A percentile compares a stretch with the other conserved stretches of the same genome.
Conservation (phyloP, 2,113 vertebrate genomes). For the Mesoclemmys tuberculata region DNA sequence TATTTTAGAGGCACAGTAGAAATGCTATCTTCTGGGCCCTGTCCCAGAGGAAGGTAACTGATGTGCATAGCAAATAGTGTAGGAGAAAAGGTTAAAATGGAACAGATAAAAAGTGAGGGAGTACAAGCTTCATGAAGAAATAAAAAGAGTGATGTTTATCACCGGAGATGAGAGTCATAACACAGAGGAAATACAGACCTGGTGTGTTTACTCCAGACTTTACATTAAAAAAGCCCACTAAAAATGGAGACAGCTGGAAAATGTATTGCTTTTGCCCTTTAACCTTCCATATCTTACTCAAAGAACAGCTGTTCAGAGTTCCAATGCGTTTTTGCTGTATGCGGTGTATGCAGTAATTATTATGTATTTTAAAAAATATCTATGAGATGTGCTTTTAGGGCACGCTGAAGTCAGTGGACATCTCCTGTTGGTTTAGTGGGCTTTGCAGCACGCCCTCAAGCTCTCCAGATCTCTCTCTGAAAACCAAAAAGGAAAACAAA, state of each 20-base stretch:
- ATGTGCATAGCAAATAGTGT: background rate
- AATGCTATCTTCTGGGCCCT: accelerated
- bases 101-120: background rate
- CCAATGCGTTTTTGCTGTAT: background rate
- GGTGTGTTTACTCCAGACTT: background rate
- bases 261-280: background rate
- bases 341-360: background rate
- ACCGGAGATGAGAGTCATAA: background rate
- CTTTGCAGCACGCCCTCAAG: slow-evolving; percentile 26
- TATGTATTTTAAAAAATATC: background rate
- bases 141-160: background rate
- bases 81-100: background rate
- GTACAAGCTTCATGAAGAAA: background rate
- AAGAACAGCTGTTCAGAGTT: slow-evolving; percentile 3
- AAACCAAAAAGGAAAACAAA: slow-evolving; percentile 9
- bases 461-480: background rate
- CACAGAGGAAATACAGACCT: background rate
- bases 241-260: background rate
- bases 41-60: background rate
- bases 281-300: background rate
- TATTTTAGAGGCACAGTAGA: background rate
- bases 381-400: background rate
- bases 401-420: background rate
- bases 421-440: background rate
- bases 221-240: background rate